Conservation (phyloP, 2,797 vertebrate species). For the Lepilemur ruficaudatus region DNA sequence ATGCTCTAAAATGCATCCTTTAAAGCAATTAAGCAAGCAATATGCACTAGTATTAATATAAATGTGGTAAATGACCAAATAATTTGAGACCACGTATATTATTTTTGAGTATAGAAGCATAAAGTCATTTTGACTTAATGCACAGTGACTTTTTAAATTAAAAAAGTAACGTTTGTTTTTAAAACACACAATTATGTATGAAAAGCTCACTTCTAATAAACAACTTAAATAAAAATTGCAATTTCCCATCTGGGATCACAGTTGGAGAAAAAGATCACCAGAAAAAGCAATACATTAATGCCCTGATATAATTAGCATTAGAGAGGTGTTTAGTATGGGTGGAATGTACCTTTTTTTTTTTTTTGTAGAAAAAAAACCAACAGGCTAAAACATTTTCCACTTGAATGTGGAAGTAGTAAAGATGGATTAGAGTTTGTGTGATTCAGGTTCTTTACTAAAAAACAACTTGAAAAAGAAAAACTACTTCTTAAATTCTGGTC, state of each 20-base stretch:
- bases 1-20: not conserved
- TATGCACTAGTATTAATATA: not conserved
- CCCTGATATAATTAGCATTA: constrained; percentile 29
- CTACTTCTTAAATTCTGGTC: not conserved
- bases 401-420: not conserved
- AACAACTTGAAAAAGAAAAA: not conserved
- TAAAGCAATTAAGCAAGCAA: not conserved
- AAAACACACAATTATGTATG: not conserved
- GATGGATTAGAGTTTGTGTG: not conserved
- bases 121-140: not conserved
- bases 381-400: not conserved
- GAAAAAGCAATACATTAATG: constrained; percentile 44
- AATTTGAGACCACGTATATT: not conserved
- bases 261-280: not conserved
- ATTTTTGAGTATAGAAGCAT: not conserved
- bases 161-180: not conserved
- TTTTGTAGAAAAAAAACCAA: not conserved
- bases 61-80: not conserved
- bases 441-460: not conserved
- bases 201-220: constrained; percentile 42
- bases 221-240: constrained; percentile 49
- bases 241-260: constrained; percentile 46
- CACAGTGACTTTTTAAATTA: not conserved
- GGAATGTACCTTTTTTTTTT: not conserved
- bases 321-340: not conserved